These are phyloP conservation scores for Pagetopsis macropterus DNA, from an alignment of 2,797 vertebrate genomes.

Conservation along the genomic window DNA sequence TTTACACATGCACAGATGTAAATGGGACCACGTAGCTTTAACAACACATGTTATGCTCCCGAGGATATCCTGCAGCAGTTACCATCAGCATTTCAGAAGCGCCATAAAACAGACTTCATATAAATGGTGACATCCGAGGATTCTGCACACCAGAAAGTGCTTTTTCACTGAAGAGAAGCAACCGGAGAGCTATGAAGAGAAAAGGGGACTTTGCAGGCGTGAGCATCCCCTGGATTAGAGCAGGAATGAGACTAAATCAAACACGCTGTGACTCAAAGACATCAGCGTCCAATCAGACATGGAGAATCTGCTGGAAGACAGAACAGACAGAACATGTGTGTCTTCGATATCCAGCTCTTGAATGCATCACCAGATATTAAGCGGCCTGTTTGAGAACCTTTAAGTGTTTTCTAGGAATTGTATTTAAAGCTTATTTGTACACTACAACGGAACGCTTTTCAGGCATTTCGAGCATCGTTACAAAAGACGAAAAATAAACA, in stretches of 20 bases:
- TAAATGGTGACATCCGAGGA: slow-evolving; percentile 21
- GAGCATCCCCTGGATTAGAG: slow-evolving; percentile 9
- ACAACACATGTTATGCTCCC: slow-evolving; percentile 21
- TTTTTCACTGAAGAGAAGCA: not conserved
- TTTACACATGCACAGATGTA: slow-evolving; percentile 19
- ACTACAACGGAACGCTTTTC: not conserved
- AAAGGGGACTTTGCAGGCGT: not conserved
- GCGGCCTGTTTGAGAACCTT: slow-evolving; percentile 14
- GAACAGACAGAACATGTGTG: slow-evolving; percentile 3
- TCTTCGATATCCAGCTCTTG: slow-evolving; percentile 7
- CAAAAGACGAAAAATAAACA: slow-evolving; percentile 35
- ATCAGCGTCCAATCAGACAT: slow-evolving; percentile 18
- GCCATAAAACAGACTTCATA: slow-evolving; percentile 26
- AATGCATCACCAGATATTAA: not conserved
- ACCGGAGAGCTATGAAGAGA: slow-evolving; percentile 7
- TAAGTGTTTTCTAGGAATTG: not conserved
- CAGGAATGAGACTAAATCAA: not conserved
- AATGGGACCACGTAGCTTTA: slow-evolving; percentile 17
- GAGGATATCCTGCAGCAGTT: slow-evolving; percentile 32
- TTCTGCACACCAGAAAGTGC: slow-evolving; percentile 5
- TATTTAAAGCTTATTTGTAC: not conserved
- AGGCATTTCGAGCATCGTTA: slow-evolving; percentile 1
- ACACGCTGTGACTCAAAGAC: slow-evolving; percentile 16
- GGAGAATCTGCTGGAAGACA: slow-evolving; percentile 12
- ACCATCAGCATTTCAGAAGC: slow-evolving; percentile 27